phyloP scores from a whole-genome alignment of 2,888 invertebrate genomes.

The Pseudolycoriella hygida region DNA sequence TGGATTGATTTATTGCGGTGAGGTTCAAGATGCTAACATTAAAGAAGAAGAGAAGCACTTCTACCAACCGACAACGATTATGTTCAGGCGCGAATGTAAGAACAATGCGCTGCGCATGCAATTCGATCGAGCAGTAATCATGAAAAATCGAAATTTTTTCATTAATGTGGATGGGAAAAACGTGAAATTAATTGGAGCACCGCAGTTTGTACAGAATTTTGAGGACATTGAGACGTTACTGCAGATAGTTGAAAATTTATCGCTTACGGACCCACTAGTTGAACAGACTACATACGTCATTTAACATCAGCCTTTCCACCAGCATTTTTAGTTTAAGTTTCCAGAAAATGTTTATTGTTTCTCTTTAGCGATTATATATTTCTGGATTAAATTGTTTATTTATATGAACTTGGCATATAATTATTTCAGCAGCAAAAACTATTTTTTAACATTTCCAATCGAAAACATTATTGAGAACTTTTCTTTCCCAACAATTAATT shows the following conservation, averaged over 20 bases:
- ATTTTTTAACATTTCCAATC: too few relatives aligned
- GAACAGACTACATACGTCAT: constrained; percentile 8
- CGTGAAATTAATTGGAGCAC: constrained; percentile 26
- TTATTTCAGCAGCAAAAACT: too few relatives aligned
- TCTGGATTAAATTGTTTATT: too few relatives aligned
- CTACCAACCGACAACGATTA: constrained; percentile 27
- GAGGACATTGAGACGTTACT: constrained; percentile 26
- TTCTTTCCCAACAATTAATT: too few relatives aligned
- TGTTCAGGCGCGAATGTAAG: constrained; percentile 22
- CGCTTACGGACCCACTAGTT: constrained; percentile 22
- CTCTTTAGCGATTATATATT: too few relatives aligned
- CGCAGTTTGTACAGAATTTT: constrained; percentile 19
- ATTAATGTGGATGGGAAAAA: constrained; percentile 29
- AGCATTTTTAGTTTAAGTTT: too few relatives aligned
- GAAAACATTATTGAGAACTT: too few relatives aligned
- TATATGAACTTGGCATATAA: too few relatives aligned
- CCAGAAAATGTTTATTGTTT: too few relatives aligned
- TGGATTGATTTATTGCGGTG: constrained; percentile 22
- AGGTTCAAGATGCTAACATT: constrained; percentile 22
- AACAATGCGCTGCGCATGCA: constrained; percentile 21
- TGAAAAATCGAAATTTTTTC: constrained; percentile 26
- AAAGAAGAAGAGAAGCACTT: constrained; percentile 23
- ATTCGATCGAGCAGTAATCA: constrained; percentile 28
- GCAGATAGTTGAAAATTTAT: constrained; percentile 25
- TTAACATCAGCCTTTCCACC: too few relatives aligned